Percentiles rank a stretch among this genome's conserved stretches.
Evolutionary conservation across 1,140 invertebrate genomes (phyloP).

Genomic region (Drosophila carrolli): DNA sequence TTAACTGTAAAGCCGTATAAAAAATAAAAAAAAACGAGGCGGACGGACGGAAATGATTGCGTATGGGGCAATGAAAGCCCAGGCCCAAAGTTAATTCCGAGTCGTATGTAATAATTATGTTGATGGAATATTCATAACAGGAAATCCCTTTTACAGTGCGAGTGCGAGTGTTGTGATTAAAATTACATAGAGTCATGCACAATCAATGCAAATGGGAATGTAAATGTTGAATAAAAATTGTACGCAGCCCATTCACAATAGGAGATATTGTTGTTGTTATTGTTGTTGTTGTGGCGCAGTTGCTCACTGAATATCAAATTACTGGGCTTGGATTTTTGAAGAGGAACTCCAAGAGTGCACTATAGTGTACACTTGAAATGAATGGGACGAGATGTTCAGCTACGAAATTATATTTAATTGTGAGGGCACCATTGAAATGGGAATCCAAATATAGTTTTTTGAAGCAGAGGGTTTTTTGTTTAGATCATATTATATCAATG

Average conservation of each 20-base stretch:
- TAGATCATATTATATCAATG: too few relatives aligned
- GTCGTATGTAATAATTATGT: constrained; percentile 64
- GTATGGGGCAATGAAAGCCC: constrained; percentile 22
- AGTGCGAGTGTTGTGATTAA: constrained; percentile 51
- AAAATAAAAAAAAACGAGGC: constrained; percentile 28
- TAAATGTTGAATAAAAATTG: constrained; percentile 65
- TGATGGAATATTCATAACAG: constrained; percentile 72
- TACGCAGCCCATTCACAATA: constrained; percentile 64
- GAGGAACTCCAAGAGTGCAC: constrained; percentile 42
- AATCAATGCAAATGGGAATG: constrained; percentile 81
- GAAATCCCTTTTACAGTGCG: constrained; percentile 65
- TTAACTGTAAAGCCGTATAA: constrained; percentile 55
- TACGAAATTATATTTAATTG: constrained; percentile 2
- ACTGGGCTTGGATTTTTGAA: constrained; percentile 40
- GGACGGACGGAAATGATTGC: constrained; percentile 65
- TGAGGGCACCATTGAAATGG: neutral
- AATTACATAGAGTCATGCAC: constrained; percentile 76
- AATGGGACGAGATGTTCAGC: constrained; percentile 8
- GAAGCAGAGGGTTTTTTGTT: too few relatives aligned
- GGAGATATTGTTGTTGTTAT: constrained; percentile 10
- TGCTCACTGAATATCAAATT: constrained; percentile 79
- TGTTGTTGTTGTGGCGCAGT: constrained; percentile 41
- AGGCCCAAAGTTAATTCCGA: constrained; percentile 46
- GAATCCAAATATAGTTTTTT: neutral
- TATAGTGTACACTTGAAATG: constrained; percentile 17